These are phyloP conservation scores for Alauda arvensis DNA, from an alignment of 2,797 vertebrate species.

Conservation along the genomic window DNA sequence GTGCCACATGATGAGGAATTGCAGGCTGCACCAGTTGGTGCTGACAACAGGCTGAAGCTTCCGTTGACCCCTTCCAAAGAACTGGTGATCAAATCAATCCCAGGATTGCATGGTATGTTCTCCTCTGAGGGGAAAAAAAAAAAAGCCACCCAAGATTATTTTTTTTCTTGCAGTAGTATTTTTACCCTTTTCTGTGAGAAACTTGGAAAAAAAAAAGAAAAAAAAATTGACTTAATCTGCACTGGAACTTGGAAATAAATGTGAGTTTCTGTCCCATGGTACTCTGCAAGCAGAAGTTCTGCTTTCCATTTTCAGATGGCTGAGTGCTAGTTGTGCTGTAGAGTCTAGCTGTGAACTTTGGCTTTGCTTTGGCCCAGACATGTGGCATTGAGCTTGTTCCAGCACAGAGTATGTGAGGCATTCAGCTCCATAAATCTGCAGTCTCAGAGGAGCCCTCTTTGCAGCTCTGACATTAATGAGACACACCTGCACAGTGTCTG, in stretches of 20 bases:
- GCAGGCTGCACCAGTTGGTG: not conserved
- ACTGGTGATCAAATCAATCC: not conserved
- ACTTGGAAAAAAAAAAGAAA: not conserved
- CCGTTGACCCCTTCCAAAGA: not conserved
- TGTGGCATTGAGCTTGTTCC: conserved; percentile 31
- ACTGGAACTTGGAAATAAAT: conserved; percentile 16
- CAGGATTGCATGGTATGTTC: not conserved
- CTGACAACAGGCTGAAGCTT: not conserved
- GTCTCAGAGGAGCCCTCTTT: conserved; percentile 50
- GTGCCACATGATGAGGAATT: not conserved
- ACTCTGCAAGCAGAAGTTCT: conserved; percentile 32
- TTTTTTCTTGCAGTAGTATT: conserved; percentile 43
- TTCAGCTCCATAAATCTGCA: conserved; percentile 40
- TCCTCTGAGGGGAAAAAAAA: not conserved
- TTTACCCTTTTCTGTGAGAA: conserved; percentile 44
- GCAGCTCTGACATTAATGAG: conserved; percentile 54
- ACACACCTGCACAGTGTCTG: conserved; percentile 61
- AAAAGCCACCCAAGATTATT: not conserved
- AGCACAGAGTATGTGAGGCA: conserved; percentile 45
- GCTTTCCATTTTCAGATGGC: conserved; percentile 45
- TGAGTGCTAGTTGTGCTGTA: conserved; percentile 18
- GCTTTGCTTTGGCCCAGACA: conserved; percentile 37
- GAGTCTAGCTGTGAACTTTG: conserved; percentile 49
- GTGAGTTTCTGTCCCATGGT: conserved; percentile 29
- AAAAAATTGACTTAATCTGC: not conserved